Evolutionary conservation across 2,113 vertebrate species (phyloP).

Genomic region (Chlorodrepanis virens): DNA sequence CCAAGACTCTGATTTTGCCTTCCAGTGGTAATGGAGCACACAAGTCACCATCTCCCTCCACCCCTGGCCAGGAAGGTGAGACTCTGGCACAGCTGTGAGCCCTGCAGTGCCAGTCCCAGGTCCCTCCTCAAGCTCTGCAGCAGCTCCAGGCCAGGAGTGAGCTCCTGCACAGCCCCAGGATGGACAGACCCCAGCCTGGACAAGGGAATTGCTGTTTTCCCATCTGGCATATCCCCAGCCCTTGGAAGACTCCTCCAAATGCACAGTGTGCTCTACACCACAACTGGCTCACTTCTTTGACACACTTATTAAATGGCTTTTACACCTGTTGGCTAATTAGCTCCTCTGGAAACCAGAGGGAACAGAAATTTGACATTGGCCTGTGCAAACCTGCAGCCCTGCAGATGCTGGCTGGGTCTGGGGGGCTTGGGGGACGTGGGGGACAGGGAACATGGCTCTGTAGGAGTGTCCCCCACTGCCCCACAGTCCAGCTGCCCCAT

Average conservation of each 20-base stretch:
- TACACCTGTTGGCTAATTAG: constrained; percentile 9
- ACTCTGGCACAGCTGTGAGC: fast-evolving
- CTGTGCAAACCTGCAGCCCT: background rate
- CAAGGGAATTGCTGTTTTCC: background rate
- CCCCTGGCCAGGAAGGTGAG: fast-evolving
- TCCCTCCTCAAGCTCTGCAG: background rate
- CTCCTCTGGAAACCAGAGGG: background rate
- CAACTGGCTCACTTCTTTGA: background rate
- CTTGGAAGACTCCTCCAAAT: background rate
- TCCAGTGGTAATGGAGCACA: background rate
- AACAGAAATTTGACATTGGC: background rate
- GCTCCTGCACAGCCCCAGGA: fast-evolving
- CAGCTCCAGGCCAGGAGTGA: background rate
- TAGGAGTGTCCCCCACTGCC: background rate
- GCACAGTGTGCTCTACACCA: background rate
- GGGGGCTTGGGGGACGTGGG: background rate
- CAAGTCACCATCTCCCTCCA: background rate
- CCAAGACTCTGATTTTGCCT: background rate
- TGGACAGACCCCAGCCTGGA: background rate
- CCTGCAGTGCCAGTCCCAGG: fast-evolving
- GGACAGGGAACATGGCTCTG: background rate
- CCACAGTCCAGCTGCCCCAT: fast-evolving
- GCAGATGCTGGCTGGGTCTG: fast-evolving
- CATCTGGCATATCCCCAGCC: background rate
- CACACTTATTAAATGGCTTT: background rate